phyloP scores from a whole-genome alignment of 2,113 vertebrate species.

The Fulmarus glacialis region DNA sequence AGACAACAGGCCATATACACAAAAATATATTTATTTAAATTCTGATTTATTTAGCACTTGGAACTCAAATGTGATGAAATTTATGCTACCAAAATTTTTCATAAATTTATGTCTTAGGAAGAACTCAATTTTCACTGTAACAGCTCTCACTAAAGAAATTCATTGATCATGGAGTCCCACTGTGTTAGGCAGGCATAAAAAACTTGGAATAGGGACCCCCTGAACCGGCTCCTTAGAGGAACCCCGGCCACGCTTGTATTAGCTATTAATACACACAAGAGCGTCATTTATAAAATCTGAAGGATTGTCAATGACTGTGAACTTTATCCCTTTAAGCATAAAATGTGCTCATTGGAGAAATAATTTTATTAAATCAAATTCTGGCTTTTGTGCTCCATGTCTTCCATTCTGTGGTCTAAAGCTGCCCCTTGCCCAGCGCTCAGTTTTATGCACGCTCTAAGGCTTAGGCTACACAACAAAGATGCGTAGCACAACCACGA shows the following conservation, averaged over 20 bases:
- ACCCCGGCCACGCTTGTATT: not conserved
- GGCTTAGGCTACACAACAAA: not conserved
- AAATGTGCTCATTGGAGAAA: not conserved
- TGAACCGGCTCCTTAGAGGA: not conserved
- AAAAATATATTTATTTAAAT: not conserved
- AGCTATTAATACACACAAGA: not conserved
- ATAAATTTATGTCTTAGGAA: not conserved
- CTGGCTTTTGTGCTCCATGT: not conserved
- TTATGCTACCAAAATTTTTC: not conserved
- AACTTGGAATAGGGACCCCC: not conserved
- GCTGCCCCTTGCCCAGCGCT: not conserved
- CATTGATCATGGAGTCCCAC: not conserved
- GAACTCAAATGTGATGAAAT: not conserved
- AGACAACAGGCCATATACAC: not conserved
- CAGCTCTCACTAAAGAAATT: not conserved
- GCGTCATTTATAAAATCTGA: not conserved
- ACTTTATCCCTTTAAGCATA: not conserved
- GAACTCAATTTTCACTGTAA: not conserved
- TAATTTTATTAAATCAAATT: not conserved
- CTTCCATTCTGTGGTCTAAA: not conserved
- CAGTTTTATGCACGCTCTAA: not conserved
- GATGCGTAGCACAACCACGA: not conserved
- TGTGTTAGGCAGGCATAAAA: not conserved
- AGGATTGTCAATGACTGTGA: not conserved
- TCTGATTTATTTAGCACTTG: not conserved